These are phyloP conservation scores for Lepidurus arcticus DNA, from an alignment of 1,140 invertebrate genomes.

Conservation along the genomic window DNA sequence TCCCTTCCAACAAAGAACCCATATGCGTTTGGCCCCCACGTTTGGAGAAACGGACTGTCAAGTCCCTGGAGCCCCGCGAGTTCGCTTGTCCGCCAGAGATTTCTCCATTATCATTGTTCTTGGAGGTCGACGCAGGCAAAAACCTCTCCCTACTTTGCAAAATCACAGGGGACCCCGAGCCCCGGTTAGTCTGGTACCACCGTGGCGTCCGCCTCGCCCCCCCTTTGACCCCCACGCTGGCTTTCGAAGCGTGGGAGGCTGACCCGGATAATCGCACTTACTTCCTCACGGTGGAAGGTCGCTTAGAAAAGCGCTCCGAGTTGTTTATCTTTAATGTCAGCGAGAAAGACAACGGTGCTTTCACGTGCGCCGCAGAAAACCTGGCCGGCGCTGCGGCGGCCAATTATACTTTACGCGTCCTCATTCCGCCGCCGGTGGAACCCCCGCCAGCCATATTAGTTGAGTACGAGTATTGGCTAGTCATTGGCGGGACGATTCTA, in stretches of 20 bases:
- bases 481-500: constrained; percentile 55
- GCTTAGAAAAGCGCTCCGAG: constrained; percentile 64
- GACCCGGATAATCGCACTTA: constrained; percentile 40
- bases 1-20: constrained; percentile 63
- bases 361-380: constrained; percentile 73
- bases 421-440: constrained; percentile 49
- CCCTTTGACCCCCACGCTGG: constrained; percentile 23
- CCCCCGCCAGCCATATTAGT: constrained; percentile 49
- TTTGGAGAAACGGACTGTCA: constrained; percentile 60
- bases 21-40: constrained; percentile 64
- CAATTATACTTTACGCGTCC: constrained; percentile 68
- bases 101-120: constrained; percentile 59
- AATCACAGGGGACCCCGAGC: constrained; percentile 68
- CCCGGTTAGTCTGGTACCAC: constrained; percentile 71
- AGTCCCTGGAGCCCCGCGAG: constrained; percentile 60
- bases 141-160: constrained; percentile 72
- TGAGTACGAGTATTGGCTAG: constrained; percentile 51
- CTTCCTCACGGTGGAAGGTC: constrained; percentile 61
- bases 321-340: constrained; percentile 67
- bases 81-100: constrained; percentile 76
- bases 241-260: constrained; percentile 12
- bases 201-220: constrained; percentile 50
- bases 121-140: constrained; percentile 68
- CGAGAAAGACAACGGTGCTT: constrained; percentile 70
- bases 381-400: constrained; percentile 64